Conservation (phyloP, 2,888 invertebrate genomes). For the Cheiracanthium punctorium region DNA sequence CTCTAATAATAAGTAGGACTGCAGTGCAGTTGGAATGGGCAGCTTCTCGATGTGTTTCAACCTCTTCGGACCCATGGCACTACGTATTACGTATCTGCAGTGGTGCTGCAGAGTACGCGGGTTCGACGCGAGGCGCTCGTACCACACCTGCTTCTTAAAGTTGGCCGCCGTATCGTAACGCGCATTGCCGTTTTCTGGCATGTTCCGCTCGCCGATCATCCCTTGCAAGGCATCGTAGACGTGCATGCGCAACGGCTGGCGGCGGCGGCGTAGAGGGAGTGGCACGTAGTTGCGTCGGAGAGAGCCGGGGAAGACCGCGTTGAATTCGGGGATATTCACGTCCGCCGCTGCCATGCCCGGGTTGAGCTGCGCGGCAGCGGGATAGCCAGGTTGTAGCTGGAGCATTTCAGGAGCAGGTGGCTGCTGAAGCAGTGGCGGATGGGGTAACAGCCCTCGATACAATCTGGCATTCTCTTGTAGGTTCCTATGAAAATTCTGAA, state of each 20-base stretch:
- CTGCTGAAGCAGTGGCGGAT: background rate
- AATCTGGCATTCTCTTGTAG: background rate
- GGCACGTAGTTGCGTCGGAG: background rate
- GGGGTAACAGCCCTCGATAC: background rate
- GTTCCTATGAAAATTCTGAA: background rate
- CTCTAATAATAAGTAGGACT: slow-evolving; percentile 73
- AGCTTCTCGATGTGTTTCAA: slow-evolving; percentile 73
- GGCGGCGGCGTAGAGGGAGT: background rate
- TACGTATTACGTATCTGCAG: slow-evolving; percentile 74
- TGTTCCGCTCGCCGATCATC: background rate
- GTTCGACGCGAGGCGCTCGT: slow-evolving; percentile 73
- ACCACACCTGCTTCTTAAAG: slow-evolving; percentile 73
- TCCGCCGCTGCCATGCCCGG: too few species aligned
- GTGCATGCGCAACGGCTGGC: background rate
- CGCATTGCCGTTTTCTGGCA: background rate
- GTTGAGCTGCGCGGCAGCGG: too few species aligned
- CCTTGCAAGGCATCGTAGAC: background rate
- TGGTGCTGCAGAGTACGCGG: slow-evolving; percentile 75
- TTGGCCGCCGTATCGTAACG: background rate
- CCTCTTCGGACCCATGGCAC: slow-evolving; percentile 73
- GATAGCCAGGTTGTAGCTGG: too few species aligned
- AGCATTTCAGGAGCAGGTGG: background rate
- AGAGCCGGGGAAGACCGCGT: background rate
- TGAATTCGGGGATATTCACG: too few species aligned
- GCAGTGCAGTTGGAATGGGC: slow-evolving; percentile 74